Evolutionary conservation across 2,888 invertebrate genomes (phyloP), one percentile per base, ranked within the genome.

Genomic region (Antheraea yamamai): DNA sequence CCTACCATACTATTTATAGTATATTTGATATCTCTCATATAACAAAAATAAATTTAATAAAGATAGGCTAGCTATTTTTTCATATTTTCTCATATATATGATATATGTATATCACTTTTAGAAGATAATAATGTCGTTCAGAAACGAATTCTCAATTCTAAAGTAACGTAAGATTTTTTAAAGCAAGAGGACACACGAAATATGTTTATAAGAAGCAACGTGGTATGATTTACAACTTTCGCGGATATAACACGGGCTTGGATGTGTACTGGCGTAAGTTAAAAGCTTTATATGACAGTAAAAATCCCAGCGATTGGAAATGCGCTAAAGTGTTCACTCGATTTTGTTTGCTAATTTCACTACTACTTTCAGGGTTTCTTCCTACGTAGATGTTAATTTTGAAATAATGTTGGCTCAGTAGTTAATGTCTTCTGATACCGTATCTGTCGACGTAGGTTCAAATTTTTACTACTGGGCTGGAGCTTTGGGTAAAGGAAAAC

Each of bases 181-280:
- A 93, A 89, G 86, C 86, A 88, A 89, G 81, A 82, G 83, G 91
- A 91, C 92, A 89, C 85, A 85, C 88, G 81, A 94, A 92, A 93
- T 93, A 94, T 94, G 93, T 90, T 93, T 90, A 93, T 92, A 88
- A 92, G 92, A 81, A 90, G 88, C 88, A 91, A 90, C 93, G 91
- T 90, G 90, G 83, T 87, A 88, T 93, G 93, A 94, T 94, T 94
- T 94, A 94, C 89, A 90, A 89, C 89, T 85, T 88, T 84, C 85
- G 85, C 78, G 85, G 85, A 85, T 85, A 86, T 81, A 84, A 82
- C 85, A 84, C 83, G 83, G 83, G 82, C 82, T 61, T 78, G 78
- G 76, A 75, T 66, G 23, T 16, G 52, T 74, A 12, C 30, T 26
- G 78, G 81, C n/a, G 8, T 75, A 76, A 81, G 76, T 0, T 47